Evolutionary conservation across 2,888 invertebrate genomes (phyloP), one percentile per base, ranked within the genome.

Genomic region (Lasioglossum lativentre): DNA sequence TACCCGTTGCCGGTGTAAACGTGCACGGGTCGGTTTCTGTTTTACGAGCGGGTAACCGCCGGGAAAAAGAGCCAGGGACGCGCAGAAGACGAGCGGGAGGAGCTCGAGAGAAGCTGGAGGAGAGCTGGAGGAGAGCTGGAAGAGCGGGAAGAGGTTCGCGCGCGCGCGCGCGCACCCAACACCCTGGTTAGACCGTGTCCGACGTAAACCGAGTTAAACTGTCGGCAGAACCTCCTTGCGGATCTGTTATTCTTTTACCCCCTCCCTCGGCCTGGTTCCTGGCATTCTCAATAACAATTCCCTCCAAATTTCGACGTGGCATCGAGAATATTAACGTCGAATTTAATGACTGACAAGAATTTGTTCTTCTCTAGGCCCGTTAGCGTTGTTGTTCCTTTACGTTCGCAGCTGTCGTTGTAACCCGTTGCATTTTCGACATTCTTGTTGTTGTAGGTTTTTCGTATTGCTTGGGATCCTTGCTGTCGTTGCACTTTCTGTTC

Each of bases 1-100:
- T 86, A 73, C 85, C 75, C 75, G 73, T 80, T 82, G 78, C 83
- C 80, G 78, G 79, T 78, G 86, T 74, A 84, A 89, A 81, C 81
- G 84, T 40, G 83, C 47, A 52, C 82, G 47, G 80, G 38, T 40
- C 68, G 68, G 88, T 93, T 92, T 92, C 90, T 86, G 92, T 94
- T 95, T 95, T 95, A 94, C 94, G 94, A 95, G 91, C 93, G 85
- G 71, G 83, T 70, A 88, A 88, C 92, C 88, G 90, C 23, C 75
- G 71, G 42, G 12, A 73, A 76, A 59, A 78, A 86, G 86, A 88
- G 86, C 42, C 71, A 66, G 5, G 42, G 45, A 59, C 77, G 30
- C 4, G 68, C 12, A 10, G 40, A 52, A 52, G 70, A 52, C n/a
- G 34, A 19, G 38, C 23, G 30, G 56, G 68, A 14, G 76, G 14